Conservation (phyloP, 1,140 invertebrate species). For the Hyposmocoma kahamanoa region DNA sequence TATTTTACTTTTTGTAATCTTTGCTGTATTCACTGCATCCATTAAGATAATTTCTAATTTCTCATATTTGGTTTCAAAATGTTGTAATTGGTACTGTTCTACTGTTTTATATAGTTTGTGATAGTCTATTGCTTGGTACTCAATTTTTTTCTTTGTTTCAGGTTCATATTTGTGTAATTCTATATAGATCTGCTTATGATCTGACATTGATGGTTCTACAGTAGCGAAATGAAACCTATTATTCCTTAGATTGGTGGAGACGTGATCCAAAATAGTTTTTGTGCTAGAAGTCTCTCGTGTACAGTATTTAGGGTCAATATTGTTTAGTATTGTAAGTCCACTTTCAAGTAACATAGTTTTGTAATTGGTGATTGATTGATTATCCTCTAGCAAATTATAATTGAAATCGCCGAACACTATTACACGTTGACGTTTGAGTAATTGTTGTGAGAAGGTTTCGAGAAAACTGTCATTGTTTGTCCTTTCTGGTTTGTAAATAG, state of each 20-base stretch:
- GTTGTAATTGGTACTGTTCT: background rate
- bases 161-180: background rate
- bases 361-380: background rate
- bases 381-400: constrained; percentile 2
- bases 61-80: background rate
- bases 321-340: constrained; percentile 8
- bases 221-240: constrained; percentile 5
- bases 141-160: background rate
- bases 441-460: constrained; percentile 8
- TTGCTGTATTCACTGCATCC: background rate
- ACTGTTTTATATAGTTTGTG: background rate
- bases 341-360: background rate
- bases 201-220: background rate
- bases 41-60: background rate
- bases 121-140: background rate
- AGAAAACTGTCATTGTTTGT: constrained; percentile 8
- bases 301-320: background rate
- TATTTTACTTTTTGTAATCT: constrained; percentile 10
- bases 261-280: constrained; percentile 9
- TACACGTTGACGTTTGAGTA: constrained; percentile 8
- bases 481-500: constrained; percentile 14
- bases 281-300: constrained; percentile 3
- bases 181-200: constrained; percentile 3
- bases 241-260: constrained; percentile 9
- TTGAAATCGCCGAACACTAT: constrained; percentile 12